Percentiles rank a stretch among this genome's conserved stretches.
Conservation (phyloP, 2,113 vertebrate genomes). For the Lipotes vexillifer region DNA sequence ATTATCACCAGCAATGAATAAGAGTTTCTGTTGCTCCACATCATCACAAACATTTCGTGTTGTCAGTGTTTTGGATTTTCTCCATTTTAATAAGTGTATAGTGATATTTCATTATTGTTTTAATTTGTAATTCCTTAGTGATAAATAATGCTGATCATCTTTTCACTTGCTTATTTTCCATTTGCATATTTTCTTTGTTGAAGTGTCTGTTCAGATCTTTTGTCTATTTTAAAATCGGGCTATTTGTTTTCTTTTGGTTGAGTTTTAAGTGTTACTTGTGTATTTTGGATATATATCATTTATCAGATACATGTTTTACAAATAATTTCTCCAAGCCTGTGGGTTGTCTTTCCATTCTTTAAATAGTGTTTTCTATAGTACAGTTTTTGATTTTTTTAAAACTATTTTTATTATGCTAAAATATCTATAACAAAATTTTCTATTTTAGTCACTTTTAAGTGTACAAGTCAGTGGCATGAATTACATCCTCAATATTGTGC, state of each 20-base stretch:
- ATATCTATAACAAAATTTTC: neutral
- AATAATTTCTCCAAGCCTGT: neutral
- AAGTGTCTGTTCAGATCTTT: neutral
- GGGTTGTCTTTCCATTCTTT: neutral
- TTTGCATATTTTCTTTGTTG: neutral
- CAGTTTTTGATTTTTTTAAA: neutral
- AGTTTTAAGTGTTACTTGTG: neutral
- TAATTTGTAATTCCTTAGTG: neutral
- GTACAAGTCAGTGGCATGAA: neutral
- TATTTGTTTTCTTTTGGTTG: neutral
- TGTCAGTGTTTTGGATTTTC: neutral
- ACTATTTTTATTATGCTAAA: neutral
- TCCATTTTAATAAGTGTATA: neutral
- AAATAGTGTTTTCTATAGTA: neutral
- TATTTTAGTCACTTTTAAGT: no score
- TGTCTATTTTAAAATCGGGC: neutral
- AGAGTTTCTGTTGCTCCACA: neutral
- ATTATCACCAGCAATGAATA: neutral
- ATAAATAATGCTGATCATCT: neutral
- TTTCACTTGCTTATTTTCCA: neutral
- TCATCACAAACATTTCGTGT: neutral
- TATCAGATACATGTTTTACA: neutral
- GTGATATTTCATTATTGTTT: neutral
- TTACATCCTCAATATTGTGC: neutral
- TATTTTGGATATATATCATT: neutral